Base-by-base conservation (phyloP, 2,113 vertebrate species). In the Silurus glanis region DNA sequence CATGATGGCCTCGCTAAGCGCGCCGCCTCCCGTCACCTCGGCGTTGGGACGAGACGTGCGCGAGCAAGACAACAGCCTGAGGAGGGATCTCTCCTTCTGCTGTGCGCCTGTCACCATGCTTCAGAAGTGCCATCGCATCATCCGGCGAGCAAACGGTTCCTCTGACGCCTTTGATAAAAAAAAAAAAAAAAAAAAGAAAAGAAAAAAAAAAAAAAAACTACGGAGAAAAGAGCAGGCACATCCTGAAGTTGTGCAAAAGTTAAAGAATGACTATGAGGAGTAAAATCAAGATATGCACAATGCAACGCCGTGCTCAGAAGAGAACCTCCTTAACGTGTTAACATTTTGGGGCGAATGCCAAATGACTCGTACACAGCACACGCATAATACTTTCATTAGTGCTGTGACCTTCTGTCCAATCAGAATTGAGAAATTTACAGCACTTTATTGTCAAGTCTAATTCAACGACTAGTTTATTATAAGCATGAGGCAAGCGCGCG, bases 21-120 rank as follows among this genome's bases (percentile, higher is more conserved):
- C 86, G 90, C 88, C 83, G 81, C 83, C 82, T 84, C 83, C 83
- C 84, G 85, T 90, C 86, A 86, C 69, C 89, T 84, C 75, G 19
- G 83, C 76, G 69, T 86, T 45, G 84, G 83, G 80, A 86, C 64
- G 85, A 76, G 28, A 6, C 69, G 76, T 84, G 81, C 56, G 61
- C 49, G 69, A 83, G 86, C 81, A 75, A 84, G 88, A 91, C 90
- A 91, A 92, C 89, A 91, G 89, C 91, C 91, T 81, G 88, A 88
- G 88, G 90, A 88, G 61, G 82, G 67, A 88, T 84, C 84, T 56
- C 83, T 82, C 88, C 87, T 82, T 89, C 87, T 89, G 89, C 85
- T 84, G 85, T 62, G 53, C 45, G 80, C 89, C 87, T 89, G 90
- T 85, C 87, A 90, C 78, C 53, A 51, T 86, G 80, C 90, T 85